Conservation (phyloP, 2,113 vertebrate species). For the Eulemur macaco region DNA sequence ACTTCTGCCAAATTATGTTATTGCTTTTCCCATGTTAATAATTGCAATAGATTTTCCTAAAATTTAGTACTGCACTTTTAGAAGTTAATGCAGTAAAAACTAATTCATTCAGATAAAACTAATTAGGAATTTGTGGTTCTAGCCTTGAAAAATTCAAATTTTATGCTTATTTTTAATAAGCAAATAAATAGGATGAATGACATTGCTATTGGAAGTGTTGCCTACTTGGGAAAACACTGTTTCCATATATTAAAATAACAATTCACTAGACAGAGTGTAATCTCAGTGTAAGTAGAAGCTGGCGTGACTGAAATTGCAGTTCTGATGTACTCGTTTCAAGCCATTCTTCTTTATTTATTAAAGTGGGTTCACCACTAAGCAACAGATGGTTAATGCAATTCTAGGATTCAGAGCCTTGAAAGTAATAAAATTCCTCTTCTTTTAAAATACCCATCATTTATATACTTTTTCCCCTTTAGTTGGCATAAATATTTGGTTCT, state of each 20-base stretch:
- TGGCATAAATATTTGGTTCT: constrained; percentile 18
- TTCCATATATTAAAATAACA: constrained; percentile 20
- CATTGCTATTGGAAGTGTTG: not conserved
- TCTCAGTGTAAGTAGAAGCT: not conserved
- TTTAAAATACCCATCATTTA: not conserved
- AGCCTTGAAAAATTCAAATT: constrained; percentile 6
- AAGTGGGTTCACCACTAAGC: not conserved
- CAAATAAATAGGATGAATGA: constrained; percentile 47
- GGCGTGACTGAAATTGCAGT: not conserved
- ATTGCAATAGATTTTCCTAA: not conserved
- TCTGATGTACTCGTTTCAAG: not conserved
- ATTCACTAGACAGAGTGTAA: not conserved
- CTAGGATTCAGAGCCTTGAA: not conserved
- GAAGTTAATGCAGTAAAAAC: constrained; percentile 23
- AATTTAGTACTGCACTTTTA: constrained; percentile 10
- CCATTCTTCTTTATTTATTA: constrained; percentile 2
- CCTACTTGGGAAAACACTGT: not conserved
- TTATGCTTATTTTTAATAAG: constrained; percentile 63
- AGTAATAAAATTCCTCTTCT: not conserved
- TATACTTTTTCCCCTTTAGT: not conserved
- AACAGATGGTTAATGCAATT: not conserved
- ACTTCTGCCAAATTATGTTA: not conserved
- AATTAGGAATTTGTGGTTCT: constrained; percentile 45
- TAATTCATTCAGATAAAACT: constrained; percentile 46
- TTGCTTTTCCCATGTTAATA: not conserved